Percentiles rank a stretch among this genome's conserved stretches.
Evolutionary conservation across 1,140 invertebrate genomes (phyloP).

Genomic region (Macrobrachium rosenbergii): DNA sequence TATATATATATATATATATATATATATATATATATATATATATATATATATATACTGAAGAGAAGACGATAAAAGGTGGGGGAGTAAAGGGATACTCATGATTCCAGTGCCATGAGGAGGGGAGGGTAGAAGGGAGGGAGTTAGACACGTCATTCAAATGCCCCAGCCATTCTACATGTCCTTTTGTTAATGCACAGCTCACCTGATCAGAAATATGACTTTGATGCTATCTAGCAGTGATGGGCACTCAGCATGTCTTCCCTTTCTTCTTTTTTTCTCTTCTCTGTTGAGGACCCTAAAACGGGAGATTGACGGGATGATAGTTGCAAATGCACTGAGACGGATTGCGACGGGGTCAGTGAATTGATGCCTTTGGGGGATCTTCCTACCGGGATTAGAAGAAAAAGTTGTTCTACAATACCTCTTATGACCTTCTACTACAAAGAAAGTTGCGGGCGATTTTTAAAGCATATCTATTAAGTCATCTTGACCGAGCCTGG

Average conservation of each 20-base stretch:
- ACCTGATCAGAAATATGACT: conserved; percentile 38
- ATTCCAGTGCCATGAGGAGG: not conserved
- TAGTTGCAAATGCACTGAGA: conserved; percentile 7
- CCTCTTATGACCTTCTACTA: too few relatives aligned
- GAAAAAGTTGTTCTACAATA: not conserved
- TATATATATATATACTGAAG: too few relatives aligned
- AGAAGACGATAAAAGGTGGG: not conserved
- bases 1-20: too few relatives aligned
- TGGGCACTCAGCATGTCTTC: not conserved
- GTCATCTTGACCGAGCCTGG: too few relatives aligned
- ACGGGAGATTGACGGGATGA: not conserved
- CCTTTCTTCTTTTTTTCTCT: not conserved
- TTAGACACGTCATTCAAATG: not conserved
- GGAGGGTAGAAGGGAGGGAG: not conserved
- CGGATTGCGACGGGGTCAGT: too few relatives aligned
- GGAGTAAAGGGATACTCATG: too few relatives aligned
- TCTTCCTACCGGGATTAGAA: not conserved
- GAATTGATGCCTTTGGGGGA: too few relatives aligned
- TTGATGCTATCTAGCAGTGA: conserved; percentile 15
- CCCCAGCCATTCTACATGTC: not conserved
- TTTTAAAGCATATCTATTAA: too few relatives aligned
- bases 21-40: too few relatives aligned
- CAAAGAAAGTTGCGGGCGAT: too few relatives aligned
- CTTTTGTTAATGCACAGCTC: conserved; percentile 5
- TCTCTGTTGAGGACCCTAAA: not conserved